Evolutionary conservation across 2,888 invertebrate genomes (phyloP), one percentile per base, ranked within the genome.

Genomic region (Drosophila colorata): DNA sequence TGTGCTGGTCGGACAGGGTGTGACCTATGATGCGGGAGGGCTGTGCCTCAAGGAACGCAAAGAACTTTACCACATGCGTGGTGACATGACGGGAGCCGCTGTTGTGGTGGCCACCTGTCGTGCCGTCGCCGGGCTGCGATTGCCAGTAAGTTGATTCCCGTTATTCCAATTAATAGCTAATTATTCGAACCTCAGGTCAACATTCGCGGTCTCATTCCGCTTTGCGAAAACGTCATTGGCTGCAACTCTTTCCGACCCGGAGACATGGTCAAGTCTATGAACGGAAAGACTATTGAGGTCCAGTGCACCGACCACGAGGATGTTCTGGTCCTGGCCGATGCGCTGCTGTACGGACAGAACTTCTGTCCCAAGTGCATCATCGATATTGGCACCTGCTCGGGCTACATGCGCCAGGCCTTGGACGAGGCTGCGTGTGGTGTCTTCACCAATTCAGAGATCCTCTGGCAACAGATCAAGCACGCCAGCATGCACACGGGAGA

Each of bases 11-110:
- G 97, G 97, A 0, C 95, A 95, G 85, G 95, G 95, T 2, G 93
- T 95, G 2, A 95, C 95, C 0, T 95, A 94, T 89, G 95, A 95
- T 89, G 95, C 95, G 77, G 97, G 97, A 31, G 96, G 97, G 51
- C 92, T 97, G 56, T 95, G 95, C 69, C 89, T 96, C 49, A 96
- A 96, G 47, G 9, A 80, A 18, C 63, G 69, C 0, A 11, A 38
- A 0, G 89, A 90, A 18, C 70, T 90, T 0, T 80, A 67, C 47
- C 69, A 81, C 20, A 97, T 97, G 96, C 93, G 95, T 67, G 96
- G 95, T 1, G 97, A 97, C 87, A 97, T 97, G 97, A 96, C 96
- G 0, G 97, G 97, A 1, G 97, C 97, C 0, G 97, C 97, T 0
- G 95, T 95, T 83, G 95, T 96, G 2, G 93, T 96, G 4, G 95